Evolutionary conservation across 2,113 vertebrate genomes (phyloP), one percentile per base, ranked within the genome.

Genomic region (Centropus bengalensis): DNA sequence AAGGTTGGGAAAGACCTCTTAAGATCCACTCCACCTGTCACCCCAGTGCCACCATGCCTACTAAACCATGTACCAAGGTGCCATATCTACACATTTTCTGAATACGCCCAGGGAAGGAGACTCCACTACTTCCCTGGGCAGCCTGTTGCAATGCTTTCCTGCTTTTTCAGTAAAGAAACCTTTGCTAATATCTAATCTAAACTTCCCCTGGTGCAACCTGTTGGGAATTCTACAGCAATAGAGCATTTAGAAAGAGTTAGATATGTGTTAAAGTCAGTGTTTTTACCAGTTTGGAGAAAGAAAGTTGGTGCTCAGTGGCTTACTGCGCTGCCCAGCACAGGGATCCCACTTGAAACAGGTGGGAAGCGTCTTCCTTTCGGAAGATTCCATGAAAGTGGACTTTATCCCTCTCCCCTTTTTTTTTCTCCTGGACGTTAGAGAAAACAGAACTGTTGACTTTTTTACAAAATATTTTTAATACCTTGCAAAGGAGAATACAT

Each of bases 391-490:
- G 5, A 5, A 59, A 70, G 6, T 2, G 0, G 19, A 49, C 26
- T 45, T 64, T 28, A 44, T 70, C 28, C 19, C 30, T 23, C 2
- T 8, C 3, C 8, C 1, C 3, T 8, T 22, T n/a, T 15, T 36
- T 67, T 59, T 66, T 27, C 51, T 38, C 1, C 51, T 44, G 12
- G 7, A 8, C 32, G 9, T 82, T 81, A 49, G 4, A 33, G 51
- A 49, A 45, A 33, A 51, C 27, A 62, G 27, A 74, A 52, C 14
- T 80, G 68, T 3, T n/a, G 33, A 67, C 13, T 6, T 44, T 47
- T 8, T 42, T 83, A 5, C 2, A 26, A 59, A 2, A 13, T 16
- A 0, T 40, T 44, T 38, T 13, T 0, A 7, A 51, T 76, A 40
- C 24, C 30, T 85, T 47, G 30, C 44, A 58, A 63, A 76, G 21